Evolutionary conservation across 2,113 vertebrate genomes (phyloP), one percentile per base, ranked within the genome.

Genomic region (Verasper variegatus): DNA sequence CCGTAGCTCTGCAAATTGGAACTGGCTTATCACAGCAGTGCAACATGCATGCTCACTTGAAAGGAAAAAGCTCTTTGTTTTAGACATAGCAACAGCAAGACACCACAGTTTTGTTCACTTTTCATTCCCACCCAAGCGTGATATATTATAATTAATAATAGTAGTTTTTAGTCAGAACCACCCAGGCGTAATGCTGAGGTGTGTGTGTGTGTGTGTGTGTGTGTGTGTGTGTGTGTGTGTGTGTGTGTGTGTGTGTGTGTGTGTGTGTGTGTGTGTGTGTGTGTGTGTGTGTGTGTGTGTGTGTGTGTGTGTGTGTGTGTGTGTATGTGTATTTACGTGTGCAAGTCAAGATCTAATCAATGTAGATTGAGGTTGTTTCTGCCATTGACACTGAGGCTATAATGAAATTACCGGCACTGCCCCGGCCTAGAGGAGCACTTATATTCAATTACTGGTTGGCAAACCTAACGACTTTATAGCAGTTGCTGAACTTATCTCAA

Each of bases 401-500:
- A 71, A 61, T 77, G 6, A 60, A 59, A 80, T 76, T 52, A 75
- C 13, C 63, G 42, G 15, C 68, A 11, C n/a, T 35, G 27, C 55
- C n/a, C 23, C 23, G 49, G 58, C 57, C 26, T 56, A 56, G 42
- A 76, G 49, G 15, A 69, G 62, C 61, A 47, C 11, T 64, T 67
- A 11, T 54, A 51, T 74, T 76, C 3, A 49, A 61, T 67, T 5
- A 55, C 31, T 64, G 45, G 10, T 56, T 70, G 10, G 31, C 45
- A 70, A 68, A 61, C 57, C 52, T 76, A 71, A 73, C 0, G 6
- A 69, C 58, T 70, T 71, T 3, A 49, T 66, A 69, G 35, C 66
- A 47, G 76, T 70, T 80, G 70, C 56, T 56, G 47, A 74, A 58
- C 78, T 72, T 85, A 89, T 88, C 86, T 73, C 18, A 24, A 69